Base-by-base conservation (phyloP, 2,797 vertebrate genomes). In the Dromococcyx pavoninus region DNA sequence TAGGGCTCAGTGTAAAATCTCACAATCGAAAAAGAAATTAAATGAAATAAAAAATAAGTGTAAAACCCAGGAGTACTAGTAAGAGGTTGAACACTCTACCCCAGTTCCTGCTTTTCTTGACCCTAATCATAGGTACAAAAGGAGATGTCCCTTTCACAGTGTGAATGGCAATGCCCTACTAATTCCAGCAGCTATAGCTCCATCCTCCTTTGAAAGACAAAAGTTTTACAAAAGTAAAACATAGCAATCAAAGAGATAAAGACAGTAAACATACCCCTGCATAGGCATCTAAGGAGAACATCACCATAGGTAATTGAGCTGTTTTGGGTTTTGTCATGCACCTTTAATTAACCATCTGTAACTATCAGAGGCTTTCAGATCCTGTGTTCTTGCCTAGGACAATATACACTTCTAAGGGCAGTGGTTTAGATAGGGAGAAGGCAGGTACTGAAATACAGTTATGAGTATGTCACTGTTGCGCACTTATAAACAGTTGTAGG, bases 1-100 rank as follows among this genome's bases (percentile, higher is more conserved):
- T 95, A 94, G 84, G 95, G 51, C 88, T 96, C 88, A 82, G 74
- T 51, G 62, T 80, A 94, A 96, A 94, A 95, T 89, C 93, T 88
- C 93, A 79, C 81, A 58, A 43, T 17, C 92, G 94, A 85, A 89
- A 87, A 95, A 93, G 51, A 94, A 94, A 94, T 86, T 65, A 94
- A 95, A 95, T 84, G 23, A 93, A 93, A 86, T 86, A 75, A 58
- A 88, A 94, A 95, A 66, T n/a, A 93, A 86, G 67, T 46, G 76
- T 64, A 66, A 95, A 94, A 37, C 93, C 67, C 91, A 79, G 30
- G 88, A 94, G 86, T 91, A 37, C 74, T 85, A 76, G 71, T 84
- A 96, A 94, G 69, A 94, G 56, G 75, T 17, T 85, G 78, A 81
- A 70, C 32, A 50, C 51, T 79, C 30, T 72, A 25, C 17, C 66